Evolutionary conservation across 2,888 invertebrate genomes (phyloP).

Genomic region (Pegoplata infirma): DNA sequence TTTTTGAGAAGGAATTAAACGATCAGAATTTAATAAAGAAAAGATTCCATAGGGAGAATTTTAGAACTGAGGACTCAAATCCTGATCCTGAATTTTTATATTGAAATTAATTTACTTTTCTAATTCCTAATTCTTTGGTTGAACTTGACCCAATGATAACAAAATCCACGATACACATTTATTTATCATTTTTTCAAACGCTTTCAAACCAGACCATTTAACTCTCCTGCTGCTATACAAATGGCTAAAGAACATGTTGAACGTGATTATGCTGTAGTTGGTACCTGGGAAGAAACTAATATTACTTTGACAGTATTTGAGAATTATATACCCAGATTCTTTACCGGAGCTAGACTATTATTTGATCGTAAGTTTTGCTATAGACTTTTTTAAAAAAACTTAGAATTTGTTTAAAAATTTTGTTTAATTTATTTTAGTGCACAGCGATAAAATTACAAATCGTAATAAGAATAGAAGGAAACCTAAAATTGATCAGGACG

Average conservation of each 20-base stretch:
- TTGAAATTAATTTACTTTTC: too few relatives aligned
- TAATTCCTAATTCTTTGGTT: too few relatives aligned
- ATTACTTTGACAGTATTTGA: conserved; percentile 89
- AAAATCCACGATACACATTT: too few relatives aligned
- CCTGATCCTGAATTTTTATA: too few relatives aligned
- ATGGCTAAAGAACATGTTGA: conserved; percentile 91
- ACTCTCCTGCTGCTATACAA: conserved; percentile 88
- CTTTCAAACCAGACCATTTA: conserved; percentile 92
- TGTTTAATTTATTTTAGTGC: conserved; percentile 63
- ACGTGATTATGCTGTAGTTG: conserved; percentile 91
- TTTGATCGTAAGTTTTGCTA: conserved; percentile 84
- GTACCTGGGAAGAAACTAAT: conserved; percentile 92
- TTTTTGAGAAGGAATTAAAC: too few relatives aligned
- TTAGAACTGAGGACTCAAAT: too few relatives aligned
- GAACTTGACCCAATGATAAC: too few relatives aligned
- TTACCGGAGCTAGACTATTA: conserved; percentile 85
- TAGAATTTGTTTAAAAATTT: too few relatives aligned
- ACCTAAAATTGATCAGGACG: conserved; percentile 88
- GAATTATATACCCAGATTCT: conserved; percentile 90
- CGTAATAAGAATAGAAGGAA: conserved; percentile 91
- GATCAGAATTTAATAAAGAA: too few relatives aligned
- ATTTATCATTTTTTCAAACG: too few relatives aligned
- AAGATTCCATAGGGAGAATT: too few relatives aligned
- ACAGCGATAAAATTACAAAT: conserved; percentile 77
- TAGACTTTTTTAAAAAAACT: not conserved